Conservation (phyloP, 2,888 invertebrate genomes). For the Eucriotettix oculatus region DNA sequence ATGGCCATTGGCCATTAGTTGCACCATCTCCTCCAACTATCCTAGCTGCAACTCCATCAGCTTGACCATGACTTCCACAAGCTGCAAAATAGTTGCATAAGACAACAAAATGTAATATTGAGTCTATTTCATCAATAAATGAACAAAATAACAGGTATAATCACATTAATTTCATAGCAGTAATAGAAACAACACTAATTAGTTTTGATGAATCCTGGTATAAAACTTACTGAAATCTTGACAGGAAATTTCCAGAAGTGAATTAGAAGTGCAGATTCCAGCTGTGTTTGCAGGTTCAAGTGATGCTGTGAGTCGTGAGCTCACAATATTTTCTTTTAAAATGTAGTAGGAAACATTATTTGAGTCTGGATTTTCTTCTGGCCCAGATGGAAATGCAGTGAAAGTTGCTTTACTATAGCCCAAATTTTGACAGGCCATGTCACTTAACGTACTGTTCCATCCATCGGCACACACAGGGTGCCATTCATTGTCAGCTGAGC, state of each 20-base stretch:
- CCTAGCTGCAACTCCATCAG: conserved; percentile 23
- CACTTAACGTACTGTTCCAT: conserved; percentile 35
- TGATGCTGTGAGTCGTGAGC: conserved; percentile 1
- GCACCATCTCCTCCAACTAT: conserved; percentile 32
- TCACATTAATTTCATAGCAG: no score
- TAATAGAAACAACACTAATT: no score
- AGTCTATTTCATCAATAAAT: neutral
- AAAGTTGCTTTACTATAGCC: conserved; percentile 30
- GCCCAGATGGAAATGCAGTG: conserved; percentile 20
- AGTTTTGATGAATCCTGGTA: no score
- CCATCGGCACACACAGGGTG: conserved; percentile 33
- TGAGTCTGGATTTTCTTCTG: conserved; percentile 5
- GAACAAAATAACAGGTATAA: neutral
- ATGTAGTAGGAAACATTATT: conserved; percentile 10
- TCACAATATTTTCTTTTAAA: conserved; percentile 19
- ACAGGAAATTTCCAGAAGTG: conserved; percentile 34
- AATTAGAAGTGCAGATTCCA: conserved; percentile 16
- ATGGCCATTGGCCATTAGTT: conserved; percentile 37
- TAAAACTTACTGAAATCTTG: conserved; percentile 36
- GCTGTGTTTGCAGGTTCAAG: neutral
- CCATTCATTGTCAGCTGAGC: conserved; percentile 21
- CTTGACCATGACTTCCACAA: conserved; percentile 25
- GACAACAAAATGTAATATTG: neutral
- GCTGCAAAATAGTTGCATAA: conserved; percentile 18
- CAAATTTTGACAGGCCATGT: conserved; percentile 34